Percentiles rank a stretch among this genome's conserved stretches.
Conservation (phyloP, 2,797 vertebrate species). For the Onychomys leucogaster region DNA sequence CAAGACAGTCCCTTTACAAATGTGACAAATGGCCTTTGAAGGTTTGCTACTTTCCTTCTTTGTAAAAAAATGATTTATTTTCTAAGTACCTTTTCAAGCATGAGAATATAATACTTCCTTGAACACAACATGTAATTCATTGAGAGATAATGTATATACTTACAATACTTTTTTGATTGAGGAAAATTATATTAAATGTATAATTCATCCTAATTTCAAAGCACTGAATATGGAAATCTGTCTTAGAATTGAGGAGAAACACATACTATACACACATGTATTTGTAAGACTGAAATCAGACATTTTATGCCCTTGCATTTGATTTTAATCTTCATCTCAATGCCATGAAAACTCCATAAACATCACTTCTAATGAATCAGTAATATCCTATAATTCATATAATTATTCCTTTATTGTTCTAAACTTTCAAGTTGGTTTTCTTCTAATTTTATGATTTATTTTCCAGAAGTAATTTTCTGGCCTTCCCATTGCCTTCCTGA, state of each 20-base stretch:
- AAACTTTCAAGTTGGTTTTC: constrained; percentile 18
- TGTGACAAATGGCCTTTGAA: not conserved
- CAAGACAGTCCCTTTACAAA: not conserved
- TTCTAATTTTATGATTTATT: constrained; percentile 29
- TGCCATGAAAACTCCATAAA: constrained; percentile 4
- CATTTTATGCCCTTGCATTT: not conserved
- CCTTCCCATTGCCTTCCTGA: constrained; percentile 39
- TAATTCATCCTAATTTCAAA: constrained; percentile 46
- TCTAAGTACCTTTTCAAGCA: constrained; percentile 40
- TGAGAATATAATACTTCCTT: constrained; percentile 5
- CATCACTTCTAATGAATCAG: constrained; percentile 49
- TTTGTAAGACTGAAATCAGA: not conserved
- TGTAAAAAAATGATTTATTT: not conserved
- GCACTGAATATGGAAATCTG: constrained; percentile 28
- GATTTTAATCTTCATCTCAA: not conserved
- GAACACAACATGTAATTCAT: constrained; percentile 47
- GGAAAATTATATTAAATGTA: constrained; percentile 50
- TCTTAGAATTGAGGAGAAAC: not conserved
- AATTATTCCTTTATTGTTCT: constrained; percentile 6
- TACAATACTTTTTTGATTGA: constrained; percentile 15
- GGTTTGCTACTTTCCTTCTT: not conserved
- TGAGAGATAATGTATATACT: constrained; percentile 30
- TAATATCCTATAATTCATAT: not conserved
- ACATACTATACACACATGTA: not conserved
- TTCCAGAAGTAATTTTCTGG: constrained; percentile 27